Evolutionary conservation across 1,140 invertebrate genomes (phyloP), one percentile per base, ranked within the genome.

Genomic region (Homalodisca vitripennis): DNA sequence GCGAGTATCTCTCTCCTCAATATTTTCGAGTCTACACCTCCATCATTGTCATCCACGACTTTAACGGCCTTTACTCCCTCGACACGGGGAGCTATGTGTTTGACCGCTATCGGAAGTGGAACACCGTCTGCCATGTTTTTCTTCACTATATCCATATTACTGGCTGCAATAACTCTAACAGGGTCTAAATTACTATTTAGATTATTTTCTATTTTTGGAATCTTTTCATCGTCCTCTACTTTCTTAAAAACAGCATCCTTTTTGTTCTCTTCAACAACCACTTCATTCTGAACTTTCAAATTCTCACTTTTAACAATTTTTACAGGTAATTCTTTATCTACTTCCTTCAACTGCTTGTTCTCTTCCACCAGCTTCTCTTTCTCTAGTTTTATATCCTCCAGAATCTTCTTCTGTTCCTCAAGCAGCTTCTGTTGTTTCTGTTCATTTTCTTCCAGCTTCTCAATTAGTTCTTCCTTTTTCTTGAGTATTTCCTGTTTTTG

Each of bases 361-460:
- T 69, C 41, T 66, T 32, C 75, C 68, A 84, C 81, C 0, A 82
- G 80, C 67, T 85, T 80, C 27, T 83, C 80, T 41, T 86, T 79
- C 73, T 86, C 81, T 68, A 60, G 22, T 60, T 60, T 60, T 26
- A 60, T 60, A n/a, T 60, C 55, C 27, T 85, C 76, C 31, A 86
- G 74, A 72, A 86, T 83, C 73, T 84, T 79, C 69, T 84, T 84
- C 68, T 85, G 83, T 73, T 86, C 83, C 66, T 84, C 79, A 20
- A 86, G 80, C 67, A 86, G 77, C 74, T 85, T 78, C 66, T 83
- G 80, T 68, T 85, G 82, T 74, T 85, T 83, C 73, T 83, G 77
- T 26, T 82, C 82, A 55, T 86, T 82, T 71, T 84, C 82, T 74
- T 85, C 84, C 24, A 86, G 79, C 34, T 82, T 85, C 73, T 84